A percentile compares a stretch with the other conserved stretches of the same genome.
phyloP scores from a whole-genome alignment of 2,888 invertebrate genomes.

The Cheilosia impressa region DNA sequence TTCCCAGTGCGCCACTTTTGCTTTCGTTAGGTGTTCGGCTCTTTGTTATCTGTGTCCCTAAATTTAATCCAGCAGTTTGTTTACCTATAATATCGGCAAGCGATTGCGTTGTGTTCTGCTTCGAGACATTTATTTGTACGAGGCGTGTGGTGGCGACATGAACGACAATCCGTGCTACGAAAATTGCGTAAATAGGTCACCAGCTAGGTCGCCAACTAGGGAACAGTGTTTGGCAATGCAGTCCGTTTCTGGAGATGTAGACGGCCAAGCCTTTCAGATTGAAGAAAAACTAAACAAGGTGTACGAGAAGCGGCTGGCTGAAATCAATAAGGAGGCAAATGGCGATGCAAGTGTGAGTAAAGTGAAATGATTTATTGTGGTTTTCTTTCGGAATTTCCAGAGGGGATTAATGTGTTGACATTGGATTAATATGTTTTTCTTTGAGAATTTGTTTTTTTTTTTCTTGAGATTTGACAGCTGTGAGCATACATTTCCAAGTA shows the following conservation, averaged over 20 bases:
- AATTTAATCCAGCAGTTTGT: constrained; percentile 49
- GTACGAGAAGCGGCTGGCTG: constrained; percentile 86
- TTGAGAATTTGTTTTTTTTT: constrained; percentile 18
- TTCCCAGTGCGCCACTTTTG: constrained; percentile 14
- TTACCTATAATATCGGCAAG: constrained; percentile 42
- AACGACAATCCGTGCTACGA: constrained; percentile 27
- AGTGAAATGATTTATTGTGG: constrained; percentile 30
- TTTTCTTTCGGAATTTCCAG: constrained; percentile 14
- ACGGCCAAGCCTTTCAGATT: constrained; percentile 76
- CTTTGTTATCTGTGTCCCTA: constrained; percentile 24
- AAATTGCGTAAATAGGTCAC: constrained; percentile 53
- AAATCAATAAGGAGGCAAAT: constrained; percentile 85
- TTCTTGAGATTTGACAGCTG: constrained; percentile 49
- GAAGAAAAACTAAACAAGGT: constrained; percentile 86
- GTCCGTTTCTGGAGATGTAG: constrained; percentile 43
- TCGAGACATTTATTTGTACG: constrained; percentile 1
- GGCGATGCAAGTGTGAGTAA: constrained; percentile 79
- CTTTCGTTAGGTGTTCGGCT: constrained; percentile 33
- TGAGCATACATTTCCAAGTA: constrained; percentile 8
- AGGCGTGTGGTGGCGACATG: constrained; percentile 20
- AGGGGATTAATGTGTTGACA: constrained; percentile 59
- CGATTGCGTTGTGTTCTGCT: constrained; percentile 9
- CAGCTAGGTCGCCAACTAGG: constrained; percentile 42
- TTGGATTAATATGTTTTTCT: constrained; percentile 52
- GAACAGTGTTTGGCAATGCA: constrained; percentile 49